phyloP scores from a whole-genome alignment of 2,888 invertebrate genomes.

The Crepidodera aurea region DNA sequence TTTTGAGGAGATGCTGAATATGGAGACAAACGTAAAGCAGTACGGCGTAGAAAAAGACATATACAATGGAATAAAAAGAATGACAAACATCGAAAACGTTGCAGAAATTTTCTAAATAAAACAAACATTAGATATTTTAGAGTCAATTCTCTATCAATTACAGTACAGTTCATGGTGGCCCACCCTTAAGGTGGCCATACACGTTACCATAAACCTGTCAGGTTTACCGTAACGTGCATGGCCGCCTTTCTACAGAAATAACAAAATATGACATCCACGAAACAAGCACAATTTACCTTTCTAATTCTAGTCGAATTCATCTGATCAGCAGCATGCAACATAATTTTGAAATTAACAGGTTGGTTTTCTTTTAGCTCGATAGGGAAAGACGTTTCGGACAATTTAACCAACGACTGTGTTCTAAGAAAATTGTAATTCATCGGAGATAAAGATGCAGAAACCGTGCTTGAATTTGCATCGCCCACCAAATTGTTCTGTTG shows the following conservation, averaged over 20 bases:
- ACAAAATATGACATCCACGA: not conserved
- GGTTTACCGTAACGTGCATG: too few relatives aligned
- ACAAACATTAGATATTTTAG: too few relatives aligned
- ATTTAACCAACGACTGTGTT: constrained; percentile 48
- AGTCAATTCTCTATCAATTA: too few relatives aligned
- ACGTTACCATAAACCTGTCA: too few relatives aligned
- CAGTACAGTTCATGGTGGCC: too few relatives aligned
- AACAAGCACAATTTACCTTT: constrained; percentile 45
- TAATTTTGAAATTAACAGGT: constrained; percentile 58
- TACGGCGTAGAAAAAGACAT: too few relatives aligned
- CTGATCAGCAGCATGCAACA: constrained; percentile 55
- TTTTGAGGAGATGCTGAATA: too few relatives aligned
- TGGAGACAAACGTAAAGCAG: too few relatives aligned
- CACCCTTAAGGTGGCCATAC: too few relatives aligned
- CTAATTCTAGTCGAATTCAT: constrained; percentile 48
- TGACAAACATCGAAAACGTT: too few relatives aligned
- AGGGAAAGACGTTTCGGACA: constrained; percentile 55
- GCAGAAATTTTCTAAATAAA: too few relatives aligned
- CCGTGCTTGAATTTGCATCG: constrained; percentile 24
- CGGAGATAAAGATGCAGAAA: constrained; percentile 1
- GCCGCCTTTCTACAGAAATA: not conserved
- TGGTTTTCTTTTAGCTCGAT: constrained; percentile 44
- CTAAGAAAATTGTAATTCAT: constrained; percentile 14
- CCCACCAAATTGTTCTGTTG: constrained; percentile 8
- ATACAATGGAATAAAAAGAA: too few relatives aligned